These are phyloP conservation scores for Nothobranchius kuhntae DNA, from an alignment of 2,113 vertebrate genomes.

Conservation along the genomic window DNA sequence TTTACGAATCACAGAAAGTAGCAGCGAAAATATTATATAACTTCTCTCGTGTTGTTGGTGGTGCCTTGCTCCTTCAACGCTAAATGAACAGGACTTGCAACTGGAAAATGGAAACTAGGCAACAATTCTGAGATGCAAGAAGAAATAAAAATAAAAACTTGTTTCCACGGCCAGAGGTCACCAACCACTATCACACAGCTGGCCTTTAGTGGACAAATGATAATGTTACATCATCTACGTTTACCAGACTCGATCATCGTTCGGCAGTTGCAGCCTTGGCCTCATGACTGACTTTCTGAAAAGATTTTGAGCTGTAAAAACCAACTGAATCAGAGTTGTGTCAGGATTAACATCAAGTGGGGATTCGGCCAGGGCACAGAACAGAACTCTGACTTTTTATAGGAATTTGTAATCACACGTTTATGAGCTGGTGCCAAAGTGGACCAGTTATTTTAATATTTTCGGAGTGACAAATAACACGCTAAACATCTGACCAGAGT, in stretches of 20 bases:
- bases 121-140: not conserved
- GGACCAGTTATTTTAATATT: too few relatives aligned
- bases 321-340: too few relatives aligned
- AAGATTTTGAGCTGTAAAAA: too few relatives aligned
- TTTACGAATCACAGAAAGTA: slow-evolving; percentile 48
- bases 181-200: slow-evolving; percentile 1
- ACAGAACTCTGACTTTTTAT: too few relatives aligned
- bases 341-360: too few relatives aligned
- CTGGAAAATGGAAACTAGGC: slow-evolving; percentile 14
- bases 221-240: not conserved
- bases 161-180: slow-evolving; percentile 45
- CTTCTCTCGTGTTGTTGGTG: slow-evolving; percentile 43
- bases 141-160: not conserved
- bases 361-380: too few relatives aligned
- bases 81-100: slow-evolving; percentile 39
- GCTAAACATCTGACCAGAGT: too few relatives aligned
- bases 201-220: not conserved
- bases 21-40: slow-evolving; percentile 61
- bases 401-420: too few relatives aligned
- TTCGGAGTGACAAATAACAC: too few relatives aligned
- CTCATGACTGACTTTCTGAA: too few relatives aligned
- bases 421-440: too few relatives aligned
- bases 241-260: not conserved
- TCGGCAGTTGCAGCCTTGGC: too few relatives aligned
- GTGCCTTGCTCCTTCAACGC: slow-evolving; percentile 37